A percentile compares a stretch with the other conserved stretches of the same genome.
phyloP scores from a whole-genome alignment of 2,113 vertebrate species.

The Takifugu bimaculatus region DNA sequence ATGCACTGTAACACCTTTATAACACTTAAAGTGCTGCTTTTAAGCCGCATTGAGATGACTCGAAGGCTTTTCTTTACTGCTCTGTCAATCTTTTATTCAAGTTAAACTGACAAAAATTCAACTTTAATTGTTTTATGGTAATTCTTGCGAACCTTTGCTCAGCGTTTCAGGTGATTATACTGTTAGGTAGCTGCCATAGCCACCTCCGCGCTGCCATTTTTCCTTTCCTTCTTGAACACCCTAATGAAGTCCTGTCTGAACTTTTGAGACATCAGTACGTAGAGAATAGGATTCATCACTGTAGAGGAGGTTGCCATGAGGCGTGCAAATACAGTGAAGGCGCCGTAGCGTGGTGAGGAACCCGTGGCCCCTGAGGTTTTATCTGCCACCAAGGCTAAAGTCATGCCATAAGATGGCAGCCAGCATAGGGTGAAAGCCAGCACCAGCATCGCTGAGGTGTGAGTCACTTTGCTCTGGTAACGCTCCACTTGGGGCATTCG shows the following conservation, averaged over 20 bases:
- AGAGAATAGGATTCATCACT: slow-evolving; percentile 74
- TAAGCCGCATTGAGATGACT: too few species aligned
- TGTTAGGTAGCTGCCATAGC: slow-evolving; percentile 34
- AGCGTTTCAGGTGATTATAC: not conserved
- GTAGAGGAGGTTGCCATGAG: slow-evolving; percentile 72
- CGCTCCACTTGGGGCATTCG: slow-evolving; percentile 64
- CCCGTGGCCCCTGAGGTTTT: slow-evolving; percentile 40
- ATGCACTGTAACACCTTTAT: too few species aligned
- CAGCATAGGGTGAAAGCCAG: slow-evolving; percentile 74
- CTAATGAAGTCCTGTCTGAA: slow-evolving; percentile 69
- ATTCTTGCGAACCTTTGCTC: not conserved
- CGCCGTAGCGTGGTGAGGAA: slow-evolving; percentile 51
- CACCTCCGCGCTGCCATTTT: slow-evolving; percentile 4
- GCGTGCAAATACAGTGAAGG: slow-evolving; percentile 65
- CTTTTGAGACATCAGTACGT: slow-evolving; percentile 75
- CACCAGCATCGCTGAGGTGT: slow-evolving; percentile 71
- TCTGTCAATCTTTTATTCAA: too few species aligned
- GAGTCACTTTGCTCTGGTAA: slow-evolving; percentile 72
- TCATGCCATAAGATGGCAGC: slow-evolving; percentile 74
- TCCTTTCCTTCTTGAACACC: slow-evolving; percentile 44
- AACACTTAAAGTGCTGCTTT: too few species aligned
- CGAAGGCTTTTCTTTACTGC: too few species aligned
- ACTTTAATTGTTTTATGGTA: slow-evolving; percentile 19
- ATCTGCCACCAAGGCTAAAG: slow-evolving; percentile 53
- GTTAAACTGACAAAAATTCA: too few species aligned